Evolutionary conservation across 1,140 invertebrate genomes (phyloP).

Genomic region (Neuroterus valhalla): DNA sequence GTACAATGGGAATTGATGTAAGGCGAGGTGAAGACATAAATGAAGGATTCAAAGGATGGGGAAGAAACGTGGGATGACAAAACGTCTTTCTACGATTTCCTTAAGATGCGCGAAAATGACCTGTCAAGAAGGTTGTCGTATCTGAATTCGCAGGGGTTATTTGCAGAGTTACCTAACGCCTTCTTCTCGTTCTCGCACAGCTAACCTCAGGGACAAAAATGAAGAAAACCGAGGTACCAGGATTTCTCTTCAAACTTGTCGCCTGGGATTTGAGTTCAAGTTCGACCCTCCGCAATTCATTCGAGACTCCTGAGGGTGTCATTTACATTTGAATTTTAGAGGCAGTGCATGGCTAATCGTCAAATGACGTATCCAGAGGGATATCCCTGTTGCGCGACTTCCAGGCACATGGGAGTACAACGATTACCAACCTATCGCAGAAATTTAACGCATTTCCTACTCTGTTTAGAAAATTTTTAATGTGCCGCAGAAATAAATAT

Average conservation of each 20-base stretch:
- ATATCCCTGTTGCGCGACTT: conserved; percentile 14
- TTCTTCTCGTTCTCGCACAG: neutral
- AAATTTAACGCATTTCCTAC: conserved; percentile 7
- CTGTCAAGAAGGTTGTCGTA: conserved; percentile 20
- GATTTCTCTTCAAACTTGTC: conserved; percentile 30
- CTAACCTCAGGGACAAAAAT: conserved; percentile 13
- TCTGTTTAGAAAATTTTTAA: neutral
- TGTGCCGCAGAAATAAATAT: neutral
- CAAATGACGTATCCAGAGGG: conserved; percentile 22
- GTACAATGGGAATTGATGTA: conserved; percentile 18
- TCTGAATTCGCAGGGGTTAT: neutral
- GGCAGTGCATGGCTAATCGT: conserved; percentile 26
- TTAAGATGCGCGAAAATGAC: conserved; percentile 21
- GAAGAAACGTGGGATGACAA: conserved; percentile 4
- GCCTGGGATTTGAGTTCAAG: conserved; percentile 24
- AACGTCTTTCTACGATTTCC: conserved; percentile 1
- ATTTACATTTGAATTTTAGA: conserved; percentile 23
- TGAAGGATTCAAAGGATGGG: conserved; percentile 7
- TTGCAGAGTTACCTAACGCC: neutral
- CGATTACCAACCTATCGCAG: conserved; percentile 6
- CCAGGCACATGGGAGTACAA: conserved; percentile 11
- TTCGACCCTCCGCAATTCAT: conserved; percentile 14
- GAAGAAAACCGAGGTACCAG: neutral
- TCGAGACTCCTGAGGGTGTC: conserved; percentile 7
- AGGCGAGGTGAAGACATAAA: conserved; percentile 16